Base-by-base conservation (phyloP, 2,888 invertebrate genomes). In the Heliothis peltigera region DNA sequence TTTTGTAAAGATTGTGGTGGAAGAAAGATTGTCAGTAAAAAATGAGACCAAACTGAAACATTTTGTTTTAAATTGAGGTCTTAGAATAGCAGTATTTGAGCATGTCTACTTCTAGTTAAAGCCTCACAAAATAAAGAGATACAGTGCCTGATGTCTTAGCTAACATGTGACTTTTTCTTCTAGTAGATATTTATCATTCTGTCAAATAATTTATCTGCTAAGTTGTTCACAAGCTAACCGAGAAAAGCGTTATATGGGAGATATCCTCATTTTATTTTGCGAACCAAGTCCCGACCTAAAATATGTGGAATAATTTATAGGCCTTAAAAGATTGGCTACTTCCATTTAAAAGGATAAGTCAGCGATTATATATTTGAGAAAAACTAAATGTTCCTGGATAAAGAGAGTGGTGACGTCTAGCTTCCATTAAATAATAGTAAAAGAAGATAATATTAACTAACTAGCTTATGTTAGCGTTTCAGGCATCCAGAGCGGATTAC, bases 281-380 rank as follows among this genome's bases (percentile, higher is more conserved):
- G 53, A 70, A 47, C 17, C 6, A 64, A 70, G 10, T 54, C 53
- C 18, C 43, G 12, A 47, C 53, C 43, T 39, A 44, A 47, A 64
- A 35, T 55, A 51, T 65, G 60, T 49, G 59, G 56, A 65, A 76
- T 73, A 55, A 76, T 73, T 76, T 58, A 73, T 76, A 21, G 17
- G 17, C 21, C 51, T 17, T 61, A 65, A 65, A 71, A 71, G 19
- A 70, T 70, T 59, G 58, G 35, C 4, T 42, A 8, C 3, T 39
- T 15, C 3, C 17, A 35, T 44, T 58, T 47, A 70, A 55, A 58
- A 58, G 54, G 18, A 22, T 43, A 28, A 51, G 35, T 58, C 10
- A 66, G 54, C n/a, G 21, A 12, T 49, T 44, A 4, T 12, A 21
- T 12, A 1, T 47, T 47, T 52, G 35, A 54, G 15, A 54, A 54